Base-by-base conservation (phyloP, 2,113 vertebrate genomes). In the Saguinus imperator region DNA sequence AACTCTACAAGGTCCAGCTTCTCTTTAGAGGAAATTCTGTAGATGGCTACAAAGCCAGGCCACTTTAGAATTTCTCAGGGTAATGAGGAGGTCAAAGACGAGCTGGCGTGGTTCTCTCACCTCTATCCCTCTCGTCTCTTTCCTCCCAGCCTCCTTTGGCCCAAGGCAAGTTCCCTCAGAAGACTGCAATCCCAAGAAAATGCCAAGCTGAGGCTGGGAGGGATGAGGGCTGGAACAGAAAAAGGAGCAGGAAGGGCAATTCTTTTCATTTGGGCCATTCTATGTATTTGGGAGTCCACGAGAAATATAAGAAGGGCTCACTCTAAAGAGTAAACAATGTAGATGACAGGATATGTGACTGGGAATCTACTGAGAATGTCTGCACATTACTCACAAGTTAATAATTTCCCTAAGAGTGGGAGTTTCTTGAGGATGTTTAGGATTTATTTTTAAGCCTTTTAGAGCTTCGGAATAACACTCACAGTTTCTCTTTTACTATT, bases 381-480 rank as follows among this genome's bases (percentile, higher is more conserved):
- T 93, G 89, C 89, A 40, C 58, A 45, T 96, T 95, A 76, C 75
- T 92, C 93, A 92, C 84, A 52, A 92, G 93, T 89, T 89, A 96
- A 96, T 97, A 91, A 98, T 96, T 94, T 94, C 86, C 58, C 55
- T 40, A 92, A 70, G 75, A 94, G 76, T 89, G 45, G 94, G 96
- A 89, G 91, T 92, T 97, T 93, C 89, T 95, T 82, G 55, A 93
- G 85, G 89, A 93, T 95, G 76, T 96, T 93, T 89, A 45, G 6
- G 66, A 89, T 85, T 96, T 96, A 90, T 94, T 97, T 96, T 96
- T 95, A 94, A 97, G 70, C 18, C 17, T 29, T 58, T 66, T 66
- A 29, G 48, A 68, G 70, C 40, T 86, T 92, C 76, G 85, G 23
- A 97, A 96, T 93, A 94, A 61, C n/a, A 89, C 58, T 80, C 55